Evolutionary conservation across 2,888 invertebrate species (phyloP).

Genomic region (Tetragonula carbonaria): DNA sequence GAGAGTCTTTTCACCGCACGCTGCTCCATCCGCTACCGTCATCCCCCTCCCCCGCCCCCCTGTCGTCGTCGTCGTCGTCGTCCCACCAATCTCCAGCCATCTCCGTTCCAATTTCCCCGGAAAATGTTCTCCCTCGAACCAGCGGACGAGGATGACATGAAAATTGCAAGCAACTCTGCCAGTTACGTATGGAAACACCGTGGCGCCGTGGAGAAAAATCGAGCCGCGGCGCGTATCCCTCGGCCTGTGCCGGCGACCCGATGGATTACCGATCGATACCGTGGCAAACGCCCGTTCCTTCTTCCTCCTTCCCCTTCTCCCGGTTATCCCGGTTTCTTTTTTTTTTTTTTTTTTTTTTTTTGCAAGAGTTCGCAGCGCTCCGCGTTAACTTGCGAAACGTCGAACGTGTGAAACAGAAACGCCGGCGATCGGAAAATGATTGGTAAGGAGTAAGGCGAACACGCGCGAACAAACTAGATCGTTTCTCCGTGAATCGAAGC

Average conservation of each 20-base stretch:
- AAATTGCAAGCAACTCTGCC: conserved; percentile 62
- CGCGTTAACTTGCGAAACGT: no score
- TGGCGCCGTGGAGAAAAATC: conserved; percentile 4
- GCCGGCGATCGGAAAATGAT: no score
- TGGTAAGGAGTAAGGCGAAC: no score
- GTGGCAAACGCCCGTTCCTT: conserved; percentile 31
- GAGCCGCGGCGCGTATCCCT: conserved; percentile 16
- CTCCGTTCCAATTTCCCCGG: conserved; percentile 72
- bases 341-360: no score
- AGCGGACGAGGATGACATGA: conserved; percentile 57
- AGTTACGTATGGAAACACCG: conserved; percentile 20
- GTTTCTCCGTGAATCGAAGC: no score
- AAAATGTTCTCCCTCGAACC: conserved; percentile 68
- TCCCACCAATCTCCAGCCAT: conserved; percentile 64
- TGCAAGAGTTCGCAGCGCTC: no score
- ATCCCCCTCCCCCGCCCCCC: no score
- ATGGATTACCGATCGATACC: conserved; percentile 54
- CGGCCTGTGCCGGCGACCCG: background rate
- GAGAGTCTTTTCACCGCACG: conserved; percentile 48
- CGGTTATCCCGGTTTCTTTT: no score
- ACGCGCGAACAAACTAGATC: no score
- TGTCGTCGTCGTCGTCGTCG: background rate
- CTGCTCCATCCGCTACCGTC: conserved; percentile 26
- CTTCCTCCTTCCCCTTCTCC: background rate
- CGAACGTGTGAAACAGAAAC: no score